Evolutionary conservation across 2,797 vertebrate species (phyloP).

Genomic region (Pantherophis alleghaniensis): DNA sequence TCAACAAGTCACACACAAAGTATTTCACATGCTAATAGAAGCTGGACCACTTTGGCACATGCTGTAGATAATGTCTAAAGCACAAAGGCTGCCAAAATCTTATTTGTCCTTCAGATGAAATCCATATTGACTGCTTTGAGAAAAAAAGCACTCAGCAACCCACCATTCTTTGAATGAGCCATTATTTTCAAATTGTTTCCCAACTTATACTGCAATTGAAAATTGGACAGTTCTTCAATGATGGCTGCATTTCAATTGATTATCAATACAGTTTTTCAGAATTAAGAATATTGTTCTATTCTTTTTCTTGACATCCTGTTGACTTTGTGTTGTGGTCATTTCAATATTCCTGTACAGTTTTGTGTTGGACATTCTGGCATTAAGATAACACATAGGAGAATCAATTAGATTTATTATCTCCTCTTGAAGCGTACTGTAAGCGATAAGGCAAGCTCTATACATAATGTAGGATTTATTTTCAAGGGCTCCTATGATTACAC

Average conservation of each 20-base stretch:
- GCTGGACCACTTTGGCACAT: background rate
- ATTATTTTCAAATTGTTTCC: conserved; percentile 99
- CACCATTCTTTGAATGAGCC: conserved; percentile 78
- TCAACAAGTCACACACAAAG: conserved; percentile 29
- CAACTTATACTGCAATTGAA: conserved; percentile 94
- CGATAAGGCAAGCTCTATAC: conserved; percentile 57
- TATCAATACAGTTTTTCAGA: conserved; percentile 90
- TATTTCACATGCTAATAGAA: conserved; percentile 30
- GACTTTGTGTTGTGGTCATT: conserved; percentile 80
- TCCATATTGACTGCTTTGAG: conserved; percentile 89
- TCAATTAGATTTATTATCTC: conserved; percentile 87
- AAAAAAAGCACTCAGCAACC: conserved; percentile 4
- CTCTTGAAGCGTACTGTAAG: conserved; percentile 58
- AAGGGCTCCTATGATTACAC: conserved; percentile 66
- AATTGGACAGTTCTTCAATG: conserved; percentile 97
- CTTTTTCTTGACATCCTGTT: conserved; percentile 69
- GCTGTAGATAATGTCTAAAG: conserved; percentile 68
- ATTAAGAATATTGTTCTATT: conserved; percentile 84
- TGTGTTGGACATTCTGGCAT: conserved; percentile 72
- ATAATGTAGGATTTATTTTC: conserved; percentile 58
- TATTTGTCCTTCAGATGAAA: conserved; percentile 93
- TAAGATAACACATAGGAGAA: conserved; percentile 83
- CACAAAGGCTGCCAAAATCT: conserved; percentile 70
- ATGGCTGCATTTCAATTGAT: conserved; percentile 91
- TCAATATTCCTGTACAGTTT: conserved; percentile 82